Base-by-base conservation (phyloP, 1,140 invertebrate species). In the Zaprionus africanus region DNA sequence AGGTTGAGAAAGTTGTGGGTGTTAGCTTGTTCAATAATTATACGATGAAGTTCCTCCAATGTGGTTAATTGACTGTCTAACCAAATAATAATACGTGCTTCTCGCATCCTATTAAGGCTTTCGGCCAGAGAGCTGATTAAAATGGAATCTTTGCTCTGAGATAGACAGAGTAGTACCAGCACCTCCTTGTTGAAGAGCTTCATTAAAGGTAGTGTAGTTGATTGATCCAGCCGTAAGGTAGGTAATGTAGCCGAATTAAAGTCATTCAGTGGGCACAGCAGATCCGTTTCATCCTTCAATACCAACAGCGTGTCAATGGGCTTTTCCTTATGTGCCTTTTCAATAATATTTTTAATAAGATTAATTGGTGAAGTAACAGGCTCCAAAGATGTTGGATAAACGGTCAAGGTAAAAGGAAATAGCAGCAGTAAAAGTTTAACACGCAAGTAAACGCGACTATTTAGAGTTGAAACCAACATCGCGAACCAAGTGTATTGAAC, bases 271-370 rank as follows among this genome's bases (percentile, higher is more conserved):
- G 5, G 22, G 22, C 66, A 60, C 12, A 34, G 7, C 6, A 22
- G 0, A 12, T 70, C 28, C 65, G 58, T 11, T 46, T 4, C n/a
- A 54, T 38, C 51, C 11, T 46, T 12, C 15, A 59, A 38, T 1
- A 64, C 7, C 34, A 76, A 17, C 36, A 76, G 7, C 19, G 66
- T 75, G 6, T 62, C 17, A 22, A 61, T 28, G 3, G 51, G n/a
- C 24, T 12, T 46, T 26, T 49, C 26, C 1, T 22, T 28, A 5
- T 49, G 7, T 11, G 49, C 12, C 12, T 31, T 49, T 12, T 51
- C 19, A 12, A 69, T 41, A 5, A 68, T 11, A 11, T 69, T 15
- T 0, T 28, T 34, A 0, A 69, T n/a, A 4, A 19, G 2, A 17
- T 24, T 5, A 5, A 13, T 15, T 38, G 4, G 36, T 3, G 2